These are phyloP conservation scores for Ennomos fuscantarius DNA, from an alignment of 2,888 invertebrate species.

Conservation along the genomic window DNA sequence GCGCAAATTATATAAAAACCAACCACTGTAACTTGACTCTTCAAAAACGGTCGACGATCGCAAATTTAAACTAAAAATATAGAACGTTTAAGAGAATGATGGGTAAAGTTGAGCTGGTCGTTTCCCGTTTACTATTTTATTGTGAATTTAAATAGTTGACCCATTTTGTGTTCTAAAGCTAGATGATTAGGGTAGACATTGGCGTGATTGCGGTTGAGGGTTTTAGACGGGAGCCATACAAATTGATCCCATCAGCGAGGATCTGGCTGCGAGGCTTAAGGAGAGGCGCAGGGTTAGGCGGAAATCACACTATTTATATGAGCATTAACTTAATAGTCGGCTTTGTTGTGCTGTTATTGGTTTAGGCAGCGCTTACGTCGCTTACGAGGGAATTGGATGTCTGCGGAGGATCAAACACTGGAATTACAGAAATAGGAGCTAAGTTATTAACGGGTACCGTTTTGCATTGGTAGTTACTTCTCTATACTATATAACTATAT, in stretches of 20 bases:
- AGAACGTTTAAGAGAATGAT: constrained; percentile 34
- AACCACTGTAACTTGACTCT: constrained; percentile 44
- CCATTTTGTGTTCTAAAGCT: constrained; percentile 5
- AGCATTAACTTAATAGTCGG: constrained; percentile 61
- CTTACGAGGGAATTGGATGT: constrained; percentile 28
- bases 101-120: constrained; percentile 57
- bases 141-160: constrained; percentile 49
- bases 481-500: too few relatives aligned
- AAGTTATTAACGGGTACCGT: not conserved
- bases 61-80: constrained; percentile 36
- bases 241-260: constrained; percentile 69
- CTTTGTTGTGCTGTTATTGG: constrained; percentile 54
- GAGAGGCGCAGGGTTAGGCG: constrained; percentile 56
- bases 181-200: constrained; percentile 58
- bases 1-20: constrained; percentile 60
- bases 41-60: constrained; percentile 25
- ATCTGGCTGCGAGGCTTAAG: constrained; percentile 52
- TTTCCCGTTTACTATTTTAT: constrained; percentile 64
- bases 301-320: constrained; percentile 68
- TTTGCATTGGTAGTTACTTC: too few relatives aligned
- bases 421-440: not conserved
- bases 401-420: constrained; percentile 16
- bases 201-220: constrained; percentile 45
- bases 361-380: constrained; percentile 34
- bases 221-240: constrained; percentile 68